These are phyloP conservation scores for Luperina nickerlii DNA, from an alignment of 2,888 invertebrate genomes.

Conservation along the genomic window DNA sequence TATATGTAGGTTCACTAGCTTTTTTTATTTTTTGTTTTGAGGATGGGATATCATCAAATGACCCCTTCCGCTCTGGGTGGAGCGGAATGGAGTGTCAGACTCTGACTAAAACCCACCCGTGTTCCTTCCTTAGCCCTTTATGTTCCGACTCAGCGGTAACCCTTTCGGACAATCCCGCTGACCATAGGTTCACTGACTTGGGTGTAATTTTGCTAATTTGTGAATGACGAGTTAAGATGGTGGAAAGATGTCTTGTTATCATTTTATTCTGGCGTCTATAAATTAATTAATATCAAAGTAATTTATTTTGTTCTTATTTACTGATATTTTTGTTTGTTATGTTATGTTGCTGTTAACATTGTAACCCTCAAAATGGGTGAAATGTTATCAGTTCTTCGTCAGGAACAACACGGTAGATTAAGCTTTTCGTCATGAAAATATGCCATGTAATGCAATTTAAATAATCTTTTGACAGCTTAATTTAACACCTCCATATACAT, in stretches of 20 bases:
- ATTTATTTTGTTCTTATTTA: neutral
- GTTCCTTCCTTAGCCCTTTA: too few species aligned
- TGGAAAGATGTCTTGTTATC: neutral
- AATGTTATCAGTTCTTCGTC: neutral
- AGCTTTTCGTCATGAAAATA: slow-evolving; percentile 8
- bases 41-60: too few species aligned
- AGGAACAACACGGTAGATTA: neutral
- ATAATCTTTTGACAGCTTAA: slow-evolving; percentile 44
- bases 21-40: too few species aligned
- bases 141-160: too few species aligned
- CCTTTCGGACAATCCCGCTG: too few species aligned
- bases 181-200: slow-evolving; percentile 8
- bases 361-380: neutral
- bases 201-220: slow-evolving; percentile 17
- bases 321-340: neutral
- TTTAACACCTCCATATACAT: slow-evolving; percentile 38
- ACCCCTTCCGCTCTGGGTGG: too few species aligned
- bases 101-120: too few species aligned
- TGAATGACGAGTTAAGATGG: neutral
- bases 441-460: slow-evolving; percentile 28
- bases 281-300: neutral
- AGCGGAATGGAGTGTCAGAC: too few species aligned
- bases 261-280: neutral
- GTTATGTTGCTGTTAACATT: neutral
- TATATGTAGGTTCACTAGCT: slow-evolving; percentile 5